phyloP scores from a whole-genome alignment of 2,113 vertebrate species.

The Coryphaenoides rupestris region DNA sequence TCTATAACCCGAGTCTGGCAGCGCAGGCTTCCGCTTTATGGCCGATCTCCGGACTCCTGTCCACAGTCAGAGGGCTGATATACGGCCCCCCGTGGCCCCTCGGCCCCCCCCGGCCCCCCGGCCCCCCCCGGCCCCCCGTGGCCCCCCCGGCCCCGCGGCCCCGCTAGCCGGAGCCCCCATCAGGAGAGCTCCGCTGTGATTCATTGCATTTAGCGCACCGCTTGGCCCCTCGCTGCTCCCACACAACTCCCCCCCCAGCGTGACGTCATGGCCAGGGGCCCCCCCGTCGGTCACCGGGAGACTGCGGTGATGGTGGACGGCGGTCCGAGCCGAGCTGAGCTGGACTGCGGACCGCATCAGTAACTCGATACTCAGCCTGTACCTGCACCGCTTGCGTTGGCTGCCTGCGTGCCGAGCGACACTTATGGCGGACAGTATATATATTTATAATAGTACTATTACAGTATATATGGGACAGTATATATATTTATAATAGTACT shows the following conservation, averaged over 20 bases:
- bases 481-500: too few relatives aligned
- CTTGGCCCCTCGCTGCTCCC: slow-evolving; percentile 42
- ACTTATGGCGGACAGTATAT: too few relatives aligned
- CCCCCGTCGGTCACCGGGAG: slow-evolving; percentile 74
- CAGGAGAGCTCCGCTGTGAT: slow-evolving; percentile 50
- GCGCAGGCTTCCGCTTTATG: slow-evolving; percentile 29
- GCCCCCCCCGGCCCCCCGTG: too few relatives aligned
- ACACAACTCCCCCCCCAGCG: slow-evolving; percentile 43
- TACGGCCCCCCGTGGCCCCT: slow-evolving; percentile 17
- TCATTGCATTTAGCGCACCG: slow-evolving; percentile 54
- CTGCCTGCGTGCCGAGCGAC: too few relatives aligned
- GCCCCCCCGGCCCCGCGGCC: slow-evolving; percentile 18
- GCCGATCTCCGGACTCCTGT: slow-evolving; percentile 15
- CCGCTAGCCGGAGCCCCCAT: slow-evolving; percentile 20
- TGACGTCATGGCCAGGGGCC: slow-evolving; percentile 68
- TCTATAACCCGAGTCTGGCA: slow-evolving; percentile 35
- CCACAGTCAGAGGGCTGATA: slow-evolving; percentile 25
- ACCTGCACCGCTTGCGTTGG: slow-evolving; percentile 53
- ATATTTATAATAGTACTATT: too few relatives aligned
- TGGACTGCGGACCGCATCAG: slow-evolving; percentile 49
- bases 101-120: too few relatives aligned
- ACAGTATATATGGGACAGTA: too few relatives aligned
- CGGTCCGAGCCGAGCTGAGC: slow-evolving; percentile 63
- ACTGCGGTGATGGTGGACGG: slow-evolving; percentile 68
- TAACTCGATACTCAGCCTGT: slow-evolving; percentile 41